Evolutionary conservation across 2,888 invertebrate species (phyloP).

Genomic region (Eilema griseolum): DNA sequence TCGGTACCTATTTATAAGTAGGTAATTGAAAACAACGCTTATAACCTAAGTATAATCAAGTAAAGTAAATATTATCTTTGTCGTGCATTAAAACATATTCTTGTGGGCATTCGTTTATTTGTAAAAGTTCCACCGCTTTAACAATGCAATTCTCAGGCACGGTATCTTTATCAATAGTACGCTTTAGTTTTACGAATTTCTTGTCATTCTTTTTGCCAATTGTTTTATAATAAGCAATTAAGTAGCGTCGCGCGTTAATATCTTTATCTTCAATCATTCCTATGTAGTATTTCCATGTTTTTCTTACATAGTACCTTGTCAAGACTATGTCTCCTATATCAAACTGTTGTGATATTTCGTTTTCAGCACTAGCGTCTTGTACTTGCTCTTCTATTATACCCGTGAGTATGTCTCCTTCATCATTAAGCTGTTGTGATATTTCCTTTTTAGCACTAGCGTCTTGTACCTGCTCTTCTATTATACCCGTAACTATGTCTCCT

Average conservation of each 20-base stretch:
- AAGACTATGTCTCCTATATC: conserved; percentile 13
- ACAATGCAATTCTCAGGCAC: conserved; percentile 36
- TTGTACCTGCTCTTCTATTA: too few species aligned
- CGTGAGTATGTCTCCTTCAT: too few species aligned
- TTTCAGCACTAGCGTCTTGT: too few species aligned
- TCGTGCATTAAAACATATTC: conserved; percentile 31
- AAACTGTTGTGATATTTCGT: too few species aligned
- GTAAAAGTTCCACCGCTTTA: conserved; percentile 35
- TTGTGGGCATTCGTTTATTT: conserved; percentile 30
- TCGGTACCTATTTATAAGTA: conserved; percentile 1
- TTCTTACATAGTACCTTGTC: conserved; percentile 13
- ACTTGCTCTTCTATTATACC: too few species aligned
- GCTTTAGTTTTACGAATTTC: conserved; percentile 33
- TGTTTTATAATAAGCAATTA: conserved; percentile 19
- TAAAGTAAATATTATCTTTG: conserved; percentile 26
- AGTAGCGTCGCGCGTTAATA: conserved; percentile 10
- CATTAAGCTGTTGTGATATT: too few species aligned
- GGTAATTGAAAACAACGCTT: conserved; percentile 7
- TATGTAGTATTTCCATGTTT: conserved; percentile 16
- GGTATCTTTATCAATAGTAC: conserved; percentile 32
- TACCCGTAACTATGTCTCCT: too few species aligned
- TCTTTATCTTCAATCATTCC: conserved; percentile 14
- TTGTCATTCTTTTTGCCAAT: conserved; percentile 22
- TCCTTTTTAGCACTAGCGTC: too few species aligned
- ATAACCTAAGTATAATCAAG: conserved; percentile 7